Base-by-base conservation (phyloP, 2,888 invertebrate species). In the Graphium colonna region DNA sequence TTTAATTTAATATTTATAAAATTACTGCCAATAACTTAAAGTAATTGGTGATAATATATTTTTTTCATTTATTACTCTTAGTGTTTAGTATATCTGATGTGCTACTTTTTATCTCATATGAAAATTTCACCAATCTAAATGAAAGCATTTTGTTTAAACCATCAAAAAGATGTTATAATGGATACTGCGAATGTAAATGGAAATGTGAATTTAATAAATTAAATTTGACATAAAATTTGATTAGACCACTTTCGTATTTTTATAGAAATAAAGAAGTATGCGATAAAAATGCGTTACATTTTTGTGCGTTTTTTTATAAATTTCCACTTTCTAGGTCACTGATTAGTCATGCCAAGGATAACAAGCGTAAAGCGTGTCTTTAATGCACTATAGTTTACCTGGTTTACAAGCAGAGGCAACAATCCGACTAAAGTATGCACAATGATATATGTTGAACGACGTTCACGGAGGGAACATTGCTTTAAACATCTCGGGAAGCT, bases 401-500 rank as follows among this genome's bases (percentile, higher is more conserved):
- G 10, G 12, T 28, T 21, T n/a, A 5, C 17, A 48, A 38, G 17
- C 7, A 13, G 17, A 16, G n/a, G 21, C 33, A 21, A 18, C 16
- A 36, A 36, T 36, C 36, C 36, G 36, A 36, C 4, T 36, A 12
- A 36, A 36, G 13, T 36, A 5, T 36, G 45, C 26, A 45, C 31
- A 9, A 40, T 17, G n/a, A 28, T 33, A 12, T 26, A 48, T 26
- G 26, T 46, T 3, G 7, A 52, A 51, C 44, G 28, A 49, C 41
- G 55, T 57, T 78, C 73, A 82, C 52, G 82, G 79, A 53, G 83
- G 85, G 72, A 77, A 81, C 61, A 65, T 71, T 0, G 67, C 60
- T 55, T 70, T 69, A 57, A 72, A 70, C 63, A 73, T 69, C 63
- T 64, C 59, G 62, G 61, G 62, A 51, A 59, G 58, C 65, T 71